Conservation (phyloP, 2,113 vertebrate genomes). For the Catharus minimus region DNA sequence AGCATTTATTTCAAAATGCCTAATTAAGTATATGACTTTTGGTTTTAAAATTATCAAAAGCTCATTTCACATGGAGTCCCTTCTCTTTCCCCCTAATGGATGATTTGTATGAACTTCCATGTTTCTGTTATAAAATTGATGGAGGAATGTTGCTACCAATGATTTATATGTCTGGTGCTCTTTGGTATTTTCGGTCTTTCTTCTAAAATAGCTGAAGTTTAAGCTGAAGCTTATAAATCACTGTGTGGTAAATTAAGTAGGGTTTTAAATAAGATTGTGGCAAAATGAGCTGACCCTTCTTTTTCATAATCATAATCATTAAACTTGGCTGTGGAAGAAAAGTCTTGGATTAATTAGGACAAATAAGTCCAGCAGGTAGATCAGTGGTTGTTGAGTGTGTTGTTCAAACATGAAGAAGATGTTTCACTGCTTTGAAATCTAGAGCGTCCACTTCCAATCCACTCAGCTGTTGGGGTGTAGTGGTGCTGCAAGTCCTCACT, state of each 20-base stretch:
- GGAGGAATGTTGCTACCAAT: not conserved
- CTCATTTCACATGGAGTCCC: not conserved
- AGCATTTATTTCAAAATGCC: not conserved
- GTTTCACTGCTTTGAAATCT: not conserved
- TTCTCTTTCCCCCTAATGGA: not conserved
- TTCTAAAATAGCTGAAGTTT: slow-evolving; percentile 44
- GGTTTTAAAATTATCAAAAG: not conserved
- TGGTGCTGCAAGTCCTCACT: not conserved
- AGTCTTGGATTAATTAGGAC: not conserved
- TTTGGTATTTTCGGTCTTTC: not conserved
- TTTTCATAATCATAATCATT: not conserved
- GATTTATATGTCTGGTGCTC: slow-evolving; percentile 36
- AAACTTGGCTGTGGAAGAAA: not conserved
- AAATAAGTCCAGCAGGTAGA: not conserved
- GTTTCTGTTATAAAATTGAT: slow-evolving; percentile 37
- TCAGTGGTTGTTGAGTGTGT: not conserved
- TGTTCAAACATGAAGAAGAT: not conserved
- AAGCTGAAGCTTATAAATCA: slow-evolving; percentile 47
- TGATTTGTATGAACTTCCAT: slow-evolving; percentile 31
- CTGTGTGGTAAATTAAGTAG: not conserved
- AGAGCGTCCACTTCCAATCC: not conserved
- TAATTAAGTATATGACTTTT: not conserved
- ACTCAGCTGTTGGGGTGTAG: rapidly evolving
- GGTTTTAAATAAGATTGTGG: slow-evolving; percentile 24
- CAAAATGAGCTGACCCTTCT: slow-evolving; percentile 1